phyloP scores from a whole-genome alignment of 1,140 invertebrate species.

The Vanessa tameamea region DNA sequence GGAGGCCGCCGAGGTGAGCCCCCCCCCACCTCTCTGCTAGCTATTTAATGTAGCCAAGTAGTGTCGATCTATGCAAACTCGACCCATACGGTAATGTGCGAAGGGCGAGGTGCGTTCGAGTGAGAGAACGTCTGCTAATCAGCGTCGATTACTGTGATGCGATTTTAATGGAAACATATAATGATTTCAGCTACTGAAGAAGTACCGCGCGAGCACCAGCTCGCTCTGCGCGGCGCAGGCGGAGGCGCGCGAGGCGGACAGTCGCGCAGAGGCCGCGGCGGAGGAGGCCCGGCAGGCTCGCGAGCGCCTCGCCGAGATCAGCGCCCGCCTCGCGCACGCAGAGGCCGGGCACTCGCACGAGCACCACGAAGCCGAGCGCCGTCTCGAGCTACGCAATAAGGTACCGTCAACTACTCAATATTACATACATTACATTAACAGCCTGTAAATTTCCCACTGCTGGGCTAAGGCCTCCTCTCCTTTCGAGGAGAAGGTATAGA shows the following conservation, averaged over 20 bases:
- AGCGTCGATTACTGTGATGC: not conserved
- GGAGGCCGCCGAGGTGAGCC: slow-evolving; percentile 88
- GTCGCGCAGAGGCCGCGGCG: slow-evolving; percentile 89
- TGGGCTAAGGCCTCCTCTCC: too few species aligned
- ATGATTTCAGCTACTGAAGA: slow-evolving; percentile 87
- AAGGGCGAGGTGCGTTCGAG: too few species aligned
- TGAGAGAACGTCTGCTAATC: too few species aligned
- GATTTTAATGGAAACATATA: not conserved
- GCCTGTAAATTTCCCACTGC: too few species aligned
- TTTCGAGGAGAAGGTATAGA: too few species aligned
- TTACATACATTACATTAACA: too few species aligned
- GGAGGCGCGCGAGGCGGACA: slow-evolving; percentile 89
- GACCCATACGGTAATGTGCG: too few species aligned
- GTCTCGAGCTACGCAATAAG: slow-evolving; percentile 68
- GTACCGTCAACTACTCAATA: too few species aligned
- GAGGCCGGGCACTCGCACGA: slow-evolving; percentile 90
- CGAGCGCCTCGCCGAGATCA: slow-evolving; percentile 89
- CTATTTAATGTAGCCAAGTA: too few species aligned
- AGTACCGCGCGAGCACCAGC: slow-evolving; percentile 93
- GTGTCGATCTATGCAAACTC: too few species aligned
- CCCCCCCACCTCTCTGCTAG: too few species aligned
- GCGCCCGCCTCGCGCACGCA: slow-evolving; percentile 87
- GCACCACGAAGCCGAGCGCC: slow-evolving; percentile 85
- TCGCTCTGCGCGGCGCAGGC: slow-evolving; percentile 92
- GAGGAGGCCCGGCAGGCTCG: slow-evolving; percentile 88